A percentile compares a stretch with the other conserved stretches of the same genome.
Conservation (phyloP, 2,888 invertebrate species). For the Hypena proboscidalis region DNA sequence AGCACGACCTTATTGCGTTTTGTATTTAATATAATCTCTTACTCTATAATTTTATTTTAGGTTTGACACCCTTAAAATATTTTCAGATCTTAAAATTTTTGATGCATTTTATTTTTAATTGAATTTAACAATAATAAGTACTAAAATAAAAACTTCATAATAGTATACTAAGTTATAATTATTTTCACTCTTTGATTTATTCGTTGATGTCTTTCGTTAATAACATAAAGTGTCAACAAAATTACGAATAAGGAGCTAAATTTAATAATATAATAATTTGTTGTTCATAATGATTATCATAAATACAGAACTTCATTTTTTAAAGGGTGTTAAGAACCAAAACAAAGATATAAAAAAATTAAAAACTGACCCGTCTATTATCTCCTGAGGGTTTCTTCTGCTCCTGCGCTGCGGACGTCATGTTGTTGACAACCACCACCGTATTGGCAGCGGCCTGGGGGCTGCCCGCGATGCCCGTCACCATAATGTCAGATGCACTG, state of each 20-base stretch:
- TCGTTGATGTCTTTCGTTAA: constrained; percentile 59
- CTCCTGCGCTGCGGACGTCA: constrained; percentile 58
- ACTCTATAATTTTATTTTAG: too few species aligned
- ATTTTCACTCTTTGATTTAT: constrained; percentile 20
- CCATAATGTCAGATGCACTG: constrained; percentile 61
- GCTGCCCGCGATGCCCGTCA: constrained; percentile 71
- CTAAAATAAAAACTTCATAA: too few species aligned
- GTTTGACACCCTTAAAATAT: too few species aligned
- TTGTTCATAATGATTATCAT: too few species aligned
- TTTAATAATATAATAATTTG: background rate
- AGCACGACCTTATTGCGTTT: background rate
- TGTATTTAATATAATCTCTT: too few species aligned
- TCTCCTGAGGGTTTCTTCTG: constrained; percentile 69
- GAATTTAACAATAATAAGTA: too few species aligned
- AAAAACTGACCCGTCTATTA: constrained; percentile 73
- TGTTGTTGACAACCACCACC: constrained; percentile 50
- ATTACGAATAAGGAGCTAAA: background rate
- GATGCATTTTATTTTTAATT: too few species aligned
- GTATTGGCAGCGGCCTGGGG: constrained; percentile 61
- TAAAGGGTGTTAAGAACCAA: constrained; percentile 9
- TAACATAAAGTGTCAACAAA: constrained; percentile 11
- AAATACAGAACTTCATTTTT: constrained; percentile 3
- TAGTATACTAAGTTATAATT: background rate
- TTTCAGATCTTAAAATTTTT: too few species aligned
- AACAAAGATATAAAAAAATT: constrained; percentile 12